A percentile compares a stretch with the other conserved stretches of the same genome.
phyloP scores from a whole-genome alignment of 2,113 vertebrate species.

The Hiodon alosoides region DNA sequence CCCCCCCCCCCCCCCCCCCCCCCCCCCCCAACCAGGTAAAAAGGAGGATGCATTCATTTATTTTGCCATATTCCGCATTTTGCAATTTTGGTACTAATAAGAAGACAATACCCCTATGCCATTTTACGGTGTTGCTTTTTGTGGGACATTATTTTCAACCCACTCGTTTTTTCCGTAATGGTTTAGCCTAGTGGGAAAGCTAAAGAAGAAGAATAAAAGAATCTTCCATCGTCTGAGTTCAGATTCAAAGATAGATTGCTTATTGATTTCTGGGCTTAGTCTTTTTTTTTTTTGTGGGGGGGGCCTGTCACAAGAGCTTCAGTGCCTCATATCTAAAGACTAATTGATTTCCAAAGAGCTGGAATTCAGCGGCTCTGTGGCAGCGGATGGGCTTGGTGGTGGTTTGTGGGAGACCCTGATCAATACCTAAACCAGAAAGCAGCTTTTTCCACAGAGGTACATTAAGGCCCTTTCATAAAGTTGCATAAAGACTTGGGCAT shows the following conservation, averaged over 20 bases:
- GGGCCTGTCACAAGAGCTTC: slow-evolving; percentile 51
- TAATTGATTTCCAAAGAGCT: slow-evolving; percentile 54
- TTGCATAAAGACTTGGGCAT: not conserved
- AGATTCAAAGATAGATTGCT: slow-evolving; percentile 58
- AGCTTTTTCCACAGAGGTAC: slow-evolving; percentile 28
- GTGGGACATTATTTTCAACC: too few species aligned
- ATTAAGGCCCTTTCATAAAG: slow-evolving; percentile 25
- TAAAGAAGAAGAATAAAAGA: slow-evolving; percentile 40
- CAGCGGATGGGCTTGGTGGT: slow-evolving; percentile 43
- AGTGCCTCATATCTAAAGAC: slow-evolving; percentile 46
- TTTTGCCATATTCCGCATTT: too few species aligned
- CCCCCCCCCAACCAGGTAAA: too few species aligned
- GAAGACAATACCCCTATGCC: too few species aligned
- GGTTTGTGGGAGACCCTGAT: slow-evolving; percentile 35
- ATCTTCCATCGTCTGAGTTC: slow-evolving; percentile 49
- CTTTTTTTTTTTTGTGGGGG: slow-evolving; percentile 40
- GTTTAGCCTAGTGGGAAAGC: not conserved
- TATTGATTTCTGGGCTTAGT: slow-evolving; percentile 64
- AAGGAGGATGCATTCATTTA: too few species aligned
- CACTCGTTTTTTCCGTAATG: slow-evolving; percentile 4
- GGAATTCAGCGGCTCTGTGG: slow-evolving; percentile 38
- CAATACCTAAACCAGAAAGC: slow-evolving; percentile 45
- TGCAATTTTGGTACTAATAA: too few species aligned
- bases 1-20: too few species aligned
- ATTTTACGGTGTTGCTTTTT: too few species aligned